Evolutionary conservation across 2,888 invertebrate genomes (phyloP).

Genomic region (Acleris literana): DNA sequence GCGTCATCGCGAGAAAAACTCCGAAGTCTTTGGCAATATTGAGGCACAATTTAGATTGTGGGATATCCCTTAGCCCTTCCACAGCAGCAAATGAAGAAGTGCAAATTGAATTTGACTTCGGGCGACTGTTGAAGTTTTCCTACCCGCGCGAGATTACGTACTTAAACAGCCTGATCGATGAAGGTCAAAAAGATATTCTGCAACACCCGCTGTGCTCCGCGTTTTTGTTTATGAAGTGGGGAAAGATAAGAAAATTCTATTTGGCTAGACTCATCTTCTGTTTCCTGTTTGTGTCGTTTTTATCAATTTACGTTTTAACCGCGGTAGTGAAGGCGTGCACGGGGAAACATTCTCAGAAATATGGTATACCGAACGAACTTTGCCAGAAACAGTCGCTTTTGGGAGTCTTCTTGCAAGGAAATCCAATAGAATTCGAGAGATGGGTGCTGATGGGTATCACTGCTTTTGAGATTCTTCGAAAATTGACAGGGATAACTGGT

Average conservation of each 20-base stretch:
- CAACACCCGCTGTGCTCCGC: conserved; percentile 94
- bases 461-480: conserved; percentile 89
- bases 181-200: conserved; percentile 94
- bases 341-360: conserved; percentile 75
- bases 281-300: conserved; percentile 89
- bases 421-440: conserved; percentile 91
- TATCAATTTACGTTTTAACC: conserved; percentile 91
- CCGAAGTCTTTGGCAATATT: conserved; percentile 92
- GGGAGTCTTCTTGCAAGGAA: conserved; percentile 87
- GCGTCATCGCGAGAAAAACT: conserved; percentile 92
- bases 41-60: conserved; percentile 90
- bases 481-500: conserved; percentile 91
- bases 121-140: conserved; percentile 91
- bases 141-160: conserved; percentile 94
- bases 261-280: conserved; percentile 91
- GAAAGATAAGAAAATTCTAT: conserved; percentile 94
- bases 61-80: conserved; percentile 88
- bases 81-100: conserved; percentile 91
- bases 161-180: conserved; percentile 92
- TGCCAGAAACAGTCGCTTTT: conserved; percentile 89
- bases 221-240: conserved; percentile 94
- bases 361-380: conserved; percentile 86
- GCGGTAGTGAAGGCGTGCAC: conserved; percentile 88
- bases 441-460: conserved; percentile 91
- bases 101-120: conserved; percentile 91